Evolutionary conservation across 30 jellyfish, hydroid and myxozoan genomes (phyloP), one percentile per base, ranked within the genome.

Genomic region (Pseudorhiza aurosa): DNA sequence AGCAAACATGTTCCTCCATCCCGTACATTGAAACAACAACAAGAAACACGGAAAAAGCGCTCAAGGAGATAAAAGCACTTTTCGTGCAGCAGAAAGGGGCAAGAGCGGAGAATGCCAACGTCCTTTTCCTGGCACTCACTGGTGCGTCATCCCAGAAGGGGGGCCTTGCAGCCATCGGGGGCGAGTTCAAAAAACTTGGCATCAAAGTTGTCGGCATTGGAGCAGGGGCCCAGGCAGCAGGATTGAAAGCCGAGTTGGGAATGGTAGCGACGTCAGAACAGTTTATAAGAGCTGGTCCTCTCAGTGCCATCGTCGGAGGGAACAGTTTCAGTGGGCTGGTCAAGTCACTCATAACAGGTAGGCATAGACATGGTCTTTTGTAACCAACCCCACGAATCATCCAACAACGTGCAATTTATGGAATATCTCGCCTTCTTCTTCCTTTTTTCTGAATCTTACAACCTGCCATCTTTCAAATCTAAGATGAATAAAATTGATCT

Each of bases 11-110:
- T 72, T 74, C 94, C 37, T 68, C 97, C 17, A 94, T 94, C 33
- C 99, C 99, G 6, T 94, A 78, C 73, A 85, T 94, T 22, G 96
- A 94, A 62, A 94, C 97, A 30, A 72, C 85, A 63, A 31, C 72
- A 40, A 81, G 99, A 58, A 87, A 94, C 77, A 75, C 97, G 40
- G 97, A 95, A 4, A 83, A 85, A 46, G 99, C 99, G 0, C 19
- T 94, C 81, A 49, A 24, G 12, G 93, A 75, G 53, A 78, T 94
- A 77, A 83, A 79, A 36, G 64, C 45, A n/a, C 40, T 94, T 26
- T 88, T 87, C 63, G 62, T 60, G n/a, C 71, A 49, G 56, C 96
- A 88, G 59, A 81, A 81, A 59, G 29, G 30, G 1, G 81, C 75
- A 11, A 68, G 63, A 14, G 73, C 78, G 10, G 90, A 67, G 2